Conservation (phyloP, 2,888 invertebrate species). For the Drosophila colorata region DNA sequence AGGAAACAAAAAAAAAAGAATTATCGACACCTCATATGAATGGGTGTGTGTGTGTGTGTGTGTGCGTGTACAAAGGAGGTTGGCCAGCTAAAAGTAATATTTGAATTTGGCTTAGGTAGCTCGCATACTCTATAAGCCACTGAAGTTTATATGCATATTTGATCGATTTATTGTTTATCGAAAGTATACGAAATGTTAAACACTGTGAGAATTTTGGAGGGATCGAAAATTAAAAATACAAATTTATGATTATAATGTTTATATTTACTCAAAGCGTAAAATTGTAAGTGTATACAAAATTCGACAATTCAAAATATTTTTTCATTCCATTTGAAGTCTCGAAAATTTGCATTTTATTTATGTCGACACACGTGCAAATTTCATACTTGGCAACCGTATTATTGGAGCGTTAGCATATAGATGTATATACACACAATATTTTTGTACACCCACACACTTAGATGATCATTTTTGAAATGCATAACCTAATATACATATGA, state of each 20-base stretch:
- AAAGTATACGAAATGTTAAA: neutral
- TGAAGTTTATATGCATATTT: neutral
- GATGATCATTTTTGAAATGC: too few species aligned
- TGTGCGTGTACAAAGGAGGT: neutral
- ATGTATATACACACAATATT: neutral
- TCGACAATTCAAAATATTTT: neutral
- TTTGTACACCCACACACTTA: neutral
- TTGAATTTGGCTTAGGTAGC: neutral
- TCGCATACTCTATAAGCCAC: neutral
- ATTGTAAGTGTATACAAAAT: neutral
- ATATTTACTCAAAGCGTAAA: too few species aligned
- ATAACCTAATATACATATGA: too few species aligned
- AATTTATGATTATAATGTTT: too few species aligned
- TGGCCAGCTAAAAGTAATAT: neutral
- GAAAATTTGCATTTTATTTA: slow-evolving; percentile 20
- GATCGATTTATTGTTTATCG: neutral
- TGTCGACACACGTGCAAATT: slow-evolving; percentile 20
- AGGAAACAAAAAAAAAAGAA: slow-evolving; percentile 2
- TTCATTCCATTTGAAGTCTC: neutral
- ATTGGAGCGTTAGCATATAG: neutral
- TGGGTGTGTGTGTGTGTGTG: neutral
- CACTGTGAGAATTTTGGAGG: neutral
- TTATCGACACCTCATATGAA: slow-evolving; percentile 7
- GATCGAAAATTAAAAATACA: too few species aligned
- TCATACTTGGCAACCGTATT: slow-evolving; percentile 24